These are phyloP conservation scores for Lucilia cuprina DNA, from an alignment of 1,140 invertebrate genomes.

Conservation along the genomic window DNA sequence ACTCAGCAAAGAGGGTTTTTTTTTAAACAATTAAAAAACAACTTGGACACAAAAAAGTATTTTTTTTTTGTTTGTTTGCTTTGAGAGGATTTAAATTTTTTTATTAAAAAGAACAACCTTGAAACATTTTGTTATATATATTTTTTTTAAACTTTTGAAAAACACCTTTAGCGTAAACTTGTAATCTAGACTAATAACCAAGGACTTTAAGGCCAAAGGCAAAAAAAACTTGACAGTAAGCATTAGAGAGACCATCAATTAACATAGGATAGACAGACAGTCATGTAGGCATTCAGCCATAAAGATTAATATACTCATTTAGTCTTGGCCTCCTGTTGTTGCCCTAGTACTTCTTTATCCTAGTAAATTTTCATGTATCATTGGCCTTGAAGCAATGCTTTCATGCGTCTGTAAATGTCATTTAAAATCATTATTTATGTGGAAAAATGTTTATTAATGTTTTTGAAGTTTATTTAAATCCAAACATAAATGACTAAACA, in stretches of 20 bases:
- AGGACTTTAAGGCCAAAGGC: background rate
- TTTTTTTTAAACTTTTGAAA: background rate
- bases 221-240: background rate
- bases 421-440: too few species aligned
- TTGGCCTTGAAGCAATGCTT: background rate
- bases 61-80: background rate
- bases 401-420: too few species aligned
- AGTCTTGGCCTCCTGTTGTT: background rate
- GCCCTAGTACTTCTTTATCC: background rate
- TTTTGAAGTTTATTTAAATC: too few species aligned
- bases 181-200: background rate
- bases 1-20: background rate
- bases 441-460: too few species aligned
- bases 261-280: background rate
- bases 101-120: background rate
- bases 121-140: background rate
- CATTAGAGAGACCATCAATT: background rate
- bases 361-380: background rate
- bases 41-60: background rate
- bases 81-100: too few species aligned
- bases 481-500: too few species aligned
- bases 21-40: background rate
- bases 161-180: background rate
- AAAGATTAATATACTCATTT: background rate
- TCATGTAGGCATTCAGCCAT: too few species aligned